A percentile compares a stretch with the other conserved stretches of the same genome.
phyloP scores from a whole-genome alignment of 2,797 vertebrate genomes.

The Borostomias antarcticus region DNA sequence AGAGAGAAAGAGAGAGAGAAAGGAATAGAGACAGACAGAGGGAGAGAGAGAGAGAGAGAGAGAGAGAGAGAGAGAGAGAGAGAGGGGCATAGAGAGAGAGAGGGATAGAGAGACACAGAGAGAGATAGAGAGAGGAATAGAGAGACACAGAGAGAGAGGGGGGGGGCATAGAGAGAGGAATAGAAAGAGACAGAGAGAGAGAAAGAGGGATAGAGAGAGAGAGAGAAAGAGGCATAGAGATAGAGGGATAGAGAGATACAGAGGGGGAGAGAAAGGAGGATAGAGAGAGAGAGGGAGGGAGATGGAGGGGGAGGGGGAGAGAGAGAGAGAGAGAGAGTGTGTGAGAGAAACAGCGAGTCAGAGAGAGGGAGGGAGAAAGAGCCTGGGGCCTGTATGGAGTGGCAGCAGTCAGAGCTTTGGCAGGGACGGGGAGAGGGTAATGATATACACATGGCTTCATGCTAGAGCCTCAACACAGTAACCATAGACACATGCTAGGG shows the following conservation, averaged over 20 bases:
- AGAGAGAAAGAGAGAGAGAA: neutral
- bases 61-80: conserved; percentile 6
- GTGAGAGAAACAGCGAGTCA: neutral
- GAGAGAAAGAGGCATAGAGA: neutral
- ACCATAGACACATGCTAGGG: conserved; percentile 80
- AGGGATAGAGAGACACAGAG: neutral
- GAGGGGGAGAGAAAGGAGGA: neutral
- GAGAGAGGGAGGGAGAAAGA: neutral
- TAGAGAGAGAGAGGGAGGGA: conserved; percentile 7
- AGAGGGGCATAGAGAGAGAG: neutral
- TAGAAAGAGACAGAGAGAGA: conserved; percentile 22
- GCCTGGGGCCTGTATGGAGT: conserved; percentile 32
- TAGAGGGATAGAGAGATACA: neutral
- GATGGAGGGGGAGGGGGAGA: conserved; percentile 8
- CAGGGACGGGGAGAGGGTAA: conserved; percentile 56
- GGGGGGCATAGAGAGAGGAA: neutral
- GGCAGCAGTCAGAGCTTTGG: conserved; percentile 34
- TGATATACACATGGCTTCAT: conserved; percentile 79
- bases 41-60: conserved; percentile 1
- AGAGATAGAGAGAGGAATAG: neutral
- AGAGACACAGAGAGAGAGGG: too few relatives aligned
- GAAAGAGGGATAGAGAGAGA: neutral
- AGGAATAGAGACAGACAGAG: neutral
- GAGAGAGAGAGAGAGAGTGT: conserved; percentile 5
- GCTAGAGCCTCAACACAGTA: conserved; percentile 78